Evolutionary conservation across 2,888 invertebrate species (phyloP), one percentile per base, ranked within the genome.

Genomic region (Gastrophysa polygoni): DNA sequence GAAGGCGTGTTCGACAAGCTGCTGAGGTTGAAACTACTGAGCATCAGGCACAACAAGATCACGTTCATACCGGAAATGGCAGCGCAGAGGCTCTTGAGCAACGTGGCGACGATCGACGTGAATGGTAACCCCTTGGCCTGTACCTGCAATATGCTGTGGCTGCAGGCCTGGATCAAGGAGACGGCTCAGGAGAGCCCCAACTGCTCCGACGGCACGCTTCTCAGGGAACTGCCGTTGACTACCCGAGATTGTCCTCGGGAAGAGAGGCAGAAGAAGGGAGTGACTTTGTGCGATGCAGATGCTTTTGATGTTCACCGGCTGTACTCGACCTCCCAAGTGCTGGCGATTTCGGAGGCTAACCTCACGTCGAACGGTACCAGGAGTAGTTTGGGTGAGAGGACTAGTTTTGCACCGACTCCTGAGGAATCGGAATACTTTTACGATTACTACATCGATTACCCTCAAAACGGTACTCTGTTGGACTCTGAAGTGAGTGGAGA

Each of bases 121-220:
- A 92, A 93, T 79, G 94, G 93, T 92, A 95, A 95, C 82, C 95
- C 95, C 1, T 82, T 95, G 64, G 84, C 87, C 18, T 95, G 95
- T 77, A 89, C 91, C 51, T 95, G 95, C 76, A 89, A 88, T 66
- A 86, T 93, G 79, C 84, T 92, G 57, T 95, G 95, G 95, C 81
- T 95, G 1, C 88, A 92, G 71, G 90, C 89, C 2, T 94, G 93
- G 93, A 81, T 93, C 21, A 88, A 89, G 65, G 92, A 93, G 78
- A 88, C 89, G 0, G 87, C 89, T 20, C 84, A 88, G 2, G 85
- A 88, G 6, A 93, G 93, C 2, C 93, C 93, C 4, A 87, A 88
- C 75, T 94, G 93, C 77, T 86, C 88, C 21, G 92, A 93, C 74
- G 93, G 93, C 0, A 88, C 89, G 16, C 84, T 90, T 11, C 84